Evolutionary conservation across 2,113 vertebrate genomes (phyloP).

Genomic region (Pelecanus crispus): DNA sequence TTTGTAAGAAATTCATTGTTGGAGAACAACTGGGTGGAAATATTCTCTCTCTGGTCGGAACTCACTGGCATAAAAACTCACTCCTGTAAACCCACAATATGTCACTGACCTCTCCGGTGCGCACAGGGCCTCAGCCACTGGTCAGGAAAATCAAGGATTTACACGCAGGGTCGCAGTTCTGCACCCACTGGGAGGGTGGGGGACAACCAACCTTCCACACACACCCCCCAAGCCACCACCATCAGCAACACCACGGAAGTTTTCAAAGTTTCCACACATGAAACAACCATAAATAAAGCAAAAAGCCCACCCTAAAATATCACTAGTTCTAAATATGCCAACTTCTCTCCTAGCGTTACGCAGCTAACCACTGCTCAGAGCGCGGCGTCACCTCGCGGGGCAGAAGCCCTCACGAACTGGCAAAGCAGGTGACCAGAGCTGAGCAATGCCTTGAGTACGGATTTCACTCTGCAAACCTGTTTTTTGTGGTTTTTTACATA

Average conservation of each 20-base stretch:
- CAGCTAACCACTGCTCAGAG: neutral
- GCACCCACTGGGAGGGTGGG: neutral
- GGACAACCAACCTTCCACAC: neutral
- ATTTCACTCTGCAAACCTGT: neutral
- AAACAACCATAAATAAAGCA: neutral
- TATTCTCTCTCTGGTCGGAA: neutral
- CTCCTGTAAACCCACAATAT: neutral
- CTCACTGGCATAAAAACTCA: neutral
- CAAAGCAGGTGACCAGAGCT: neutral
- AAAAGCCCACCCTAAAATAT: neutral
- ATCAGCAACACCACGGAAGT: neutral
- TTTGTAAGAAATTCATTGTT: neutral
- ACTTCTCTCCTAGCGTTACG: neutral
- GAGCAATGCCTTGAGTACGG: neutral
- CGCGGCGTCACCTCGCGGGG: accelerated
- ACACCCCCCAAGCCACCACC: neutral
- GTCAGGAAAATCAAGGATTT: neutral
- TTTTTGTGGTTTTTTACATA: neutral
- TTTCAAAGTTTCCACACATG: neutral
- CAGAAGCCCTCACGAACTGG: neutral
- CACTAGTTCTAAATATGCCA: neutral
- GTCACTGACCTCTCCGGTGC: neutral
- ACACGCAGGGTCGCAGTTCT: neutral
- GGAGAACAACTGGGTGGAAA: neutral
- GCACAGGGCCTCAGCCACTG: accelerated